Evolutionary conservation across 2,888 invertebrate genomes (phyloP).

Genomic region (Xanthia togata): DNA sequence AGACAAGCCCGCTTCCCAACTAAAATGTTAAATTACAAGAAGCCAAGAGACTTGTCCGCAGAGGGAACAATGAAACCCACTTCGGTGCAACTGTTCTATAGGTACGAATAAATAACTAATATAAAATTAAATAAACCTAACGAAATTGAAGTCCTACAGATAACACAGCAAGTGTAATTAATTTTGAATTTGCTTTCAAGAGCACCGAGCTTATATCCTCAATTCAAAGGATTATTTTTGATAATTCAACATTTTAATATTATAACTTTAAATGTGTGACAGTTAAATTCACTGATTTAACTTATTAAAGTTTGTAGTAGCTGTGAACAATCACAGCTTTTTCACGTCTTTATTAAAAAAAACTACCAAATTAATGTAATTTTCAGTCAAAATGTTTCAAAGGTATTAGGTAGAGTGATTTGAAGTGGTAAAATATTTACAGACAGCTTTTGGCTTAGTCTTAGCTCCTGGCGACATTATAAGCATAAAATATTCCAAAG

Average conservation of each 20-base stretch:
- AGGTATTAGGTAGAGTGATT: background rate
- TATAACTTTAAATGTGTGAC: slow-evolving; percentile 3
- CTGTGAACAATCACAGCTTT: slow-evolving; percentile 1
- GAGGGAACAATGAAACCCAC: slow-evolving; percentile 68
- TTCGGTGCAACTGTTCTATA: slow-evolving; percentile 60
- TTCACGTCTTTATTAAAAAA: background rate
- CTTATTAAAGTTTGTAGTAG: background rate
- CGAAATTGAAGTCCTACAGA: slow-evolving; percentile 42
- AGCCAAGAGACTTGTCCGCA: slow-evolving; percentile 71
- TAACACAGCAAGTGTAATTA: slow-evolving; percentile 44
- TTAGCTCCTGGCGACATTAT: background rate
- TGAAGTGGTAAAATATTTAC: background rate
- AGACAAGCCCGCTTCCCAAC: slow-evolving; percentile 74
- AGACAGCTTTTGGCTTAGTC: background rate
- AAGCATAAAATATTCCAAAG: background rate
- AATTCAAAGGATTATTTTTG: slow-evolving; percentile 19
- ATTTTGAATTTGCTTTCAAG: slow-evolving; percentile 39
- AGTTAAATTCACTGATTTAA: slow-evolving; percentile 16
- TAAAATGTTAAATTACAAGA: slow-evolving; percentile 84
- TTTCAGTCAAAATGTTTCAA: background rate
- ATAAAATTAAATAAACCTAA: slow-evolving; percentile 54
- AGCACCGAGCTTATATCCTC: too few species aligned
- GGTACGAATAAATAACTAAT: slow-evolving; percentile 55
- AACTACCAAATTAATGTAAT: background rate
- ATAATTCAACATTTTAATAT: slow-evolving; percentile 12